Evolutionary conservation across 2,888 invertebrate species (phyloP).

Genomic region (Tipula helvola): DNA sequence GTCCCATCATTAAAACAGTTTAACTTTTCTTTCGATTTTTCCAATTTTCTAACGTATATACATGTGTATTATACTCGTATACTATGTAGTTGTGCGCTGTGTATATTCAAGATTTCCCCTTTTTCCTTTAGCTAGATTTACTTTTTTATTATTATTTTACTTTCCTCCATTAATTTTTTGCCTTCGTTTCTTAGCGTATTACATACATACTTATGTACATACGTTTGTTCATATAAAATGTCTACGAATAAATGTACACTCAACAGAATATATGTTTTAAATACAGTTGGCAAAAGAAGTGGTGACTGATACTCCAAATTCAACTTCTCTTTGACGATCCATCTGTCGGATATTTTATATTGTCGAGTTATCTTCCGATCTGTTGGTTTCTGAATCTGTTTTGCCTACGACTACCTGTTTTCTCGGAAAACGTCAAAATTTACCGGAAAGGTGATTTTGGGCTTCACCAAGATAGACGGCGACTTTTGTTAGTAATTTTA

Average conservation of each 20-base stretch:
- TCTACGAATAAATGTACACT: background rate
- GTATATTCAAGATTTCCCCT: background rate
- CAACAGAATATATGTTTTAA: background rate
- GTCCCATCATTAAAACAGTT: slow-evolving; percentile 4
- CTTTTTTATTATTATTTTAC: background rate
- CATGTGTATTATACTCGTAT: background rate
- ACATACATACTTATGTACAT: background rate
- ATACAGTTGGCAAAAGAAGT: background rate
- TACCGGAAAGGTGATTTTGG: too few species aligned
- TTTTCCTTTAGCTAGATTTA: background rate
- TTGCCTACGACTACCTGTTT: too few species aligned
- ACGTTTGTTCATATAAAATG: background rate
- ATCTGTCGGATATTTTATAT: too few species aligned
- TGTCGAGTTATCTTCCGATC: too few species aligned
- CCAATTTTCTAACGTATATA: background rate
- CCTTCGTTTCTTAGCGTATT: background rate
- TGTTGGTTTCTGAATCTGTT: too few species aligned
- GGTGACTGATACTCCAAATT: too few species aligned
- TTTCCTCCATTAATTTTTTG: background rate
- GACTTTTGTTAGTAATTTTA: too few species aligned
- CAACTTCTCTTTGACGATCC: too few species aligned
- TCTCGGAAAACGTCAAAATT: too few species aligned
- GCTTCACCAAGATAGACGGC: too few species aligned
- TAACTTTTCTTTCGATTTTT: background rate
- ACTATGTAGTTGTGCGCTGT: background rate